These are phyloP conservation scores for Rhadinocentrus ornatus DNA, from an alignment of 2,797 vertebrate species.

Conservation along the genomic window DNA sequence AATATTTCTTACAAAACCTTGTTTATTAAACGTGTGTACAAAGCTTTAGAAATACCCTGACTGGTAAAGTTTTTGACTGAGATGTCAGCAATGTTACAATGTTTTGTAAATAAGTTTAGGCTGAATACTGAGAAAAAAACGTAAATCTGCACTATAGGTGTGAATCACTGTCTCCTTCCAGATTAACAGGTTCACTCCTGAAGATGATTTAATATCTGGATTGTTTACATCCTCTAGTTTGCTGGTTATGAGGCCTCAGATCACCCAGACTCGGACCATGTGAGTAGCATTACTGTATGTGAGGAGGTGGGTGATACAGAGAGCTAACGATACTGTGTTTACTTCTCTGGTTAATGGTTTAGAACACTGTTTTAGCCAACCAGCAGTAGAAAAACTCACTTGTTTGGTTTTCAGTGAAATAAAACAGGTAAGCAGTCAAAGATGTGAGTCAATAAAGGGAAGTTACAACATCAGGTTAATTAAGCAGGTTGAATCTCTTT, in stretches of 20 bases:
- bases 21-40: constrained; percentile 41
- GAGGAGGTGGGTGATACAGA: not conserved
- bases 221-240: not conserved
- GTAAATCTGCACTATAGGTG: not conserved
- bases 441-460: no score
- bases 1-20: constrained; percentile 35
- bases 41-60: constrained; percentile 67
- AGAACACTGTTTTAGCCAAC: not conserved
- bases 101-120: not conserved
- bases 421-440: not conserved
- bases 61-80: constrained; percentile 25
- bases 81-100: constrained; percentile 6
- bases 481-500: not conserved
- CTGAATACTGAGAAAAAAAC: constrained; percentile 23
- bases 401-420: not conserved
- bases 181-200: not conserved
- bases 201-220: not conserved
- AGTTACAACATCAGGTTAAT: not conserved
- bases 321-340: not conserved
- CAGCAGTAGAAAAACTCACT: not conserved
- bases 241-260: not conserved
- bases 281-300: not conserved
- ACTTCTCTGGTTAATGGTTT: not conserved
- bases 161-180: not conserved
- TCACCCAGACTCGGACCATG: not conserved